Evolutionary conservation across 2,113 vertebrate species (phyloP), one percentile per base, ranked within the genome.

Genomic region (Lampris incognitus): DNA sequence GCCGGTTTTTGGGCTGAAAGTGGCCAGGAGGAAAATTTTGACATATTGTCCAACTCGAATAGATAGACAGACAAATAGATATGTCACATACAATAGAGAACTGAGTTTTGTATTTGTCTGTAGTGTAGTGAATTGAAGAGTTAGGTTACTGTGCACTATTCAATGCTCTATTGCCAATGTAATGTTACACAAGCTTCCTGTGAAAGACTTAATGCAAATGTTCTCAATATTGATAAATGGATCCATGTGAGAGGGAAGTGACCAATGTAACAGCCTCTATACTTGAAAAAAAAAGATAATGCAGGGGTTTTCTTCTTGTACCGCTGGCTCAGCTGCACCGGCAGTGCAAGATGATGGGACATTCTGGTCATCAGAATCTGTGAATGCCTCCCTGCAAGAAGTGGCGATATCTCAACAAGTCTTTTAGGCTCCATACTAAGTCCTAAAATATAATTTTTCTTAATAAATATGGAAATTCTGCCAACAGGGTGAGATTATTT

Each of bases 41-140:
- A 24, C 24, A 24, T 24, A 24, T 24, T 24, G 24, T 0, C 24
- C 24, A 24, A 24, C 24, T 0, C 24, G 24, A 24, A 24, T 24
- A 24, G 24, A 24, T 24, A 24, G 24, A 24, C 24, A 24, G 24
- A 24, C 24, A 24, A 24, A 24, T 24, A 24, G 24, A 24, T 24
- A 24, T 24, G 24, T 24, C 24, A 24, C 24, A 24, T 24, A 24
- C 24, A 6, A 3, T 64, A 55, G 8, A 54, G 77, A 61, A 66
- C n/a, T 54, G 72, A 46, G 13, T 40, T 69, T 88, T 90, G 72
- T 81, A 54, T 86, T 77, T 61, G 72, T 76, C 70, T 72, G 46
- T 60, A 72, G 69, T 71, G 55, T 46, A 51, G 61, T 63, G 85
- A 51, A 52, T 69, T 48, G 60, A 83, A 55, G 65, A 68, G 66